These are phyloP conservation scores for Etheostoma perlongum DNA, from an alignment of 2,797 vertebrate genomes.

Conservation along the genomic window DNA sequence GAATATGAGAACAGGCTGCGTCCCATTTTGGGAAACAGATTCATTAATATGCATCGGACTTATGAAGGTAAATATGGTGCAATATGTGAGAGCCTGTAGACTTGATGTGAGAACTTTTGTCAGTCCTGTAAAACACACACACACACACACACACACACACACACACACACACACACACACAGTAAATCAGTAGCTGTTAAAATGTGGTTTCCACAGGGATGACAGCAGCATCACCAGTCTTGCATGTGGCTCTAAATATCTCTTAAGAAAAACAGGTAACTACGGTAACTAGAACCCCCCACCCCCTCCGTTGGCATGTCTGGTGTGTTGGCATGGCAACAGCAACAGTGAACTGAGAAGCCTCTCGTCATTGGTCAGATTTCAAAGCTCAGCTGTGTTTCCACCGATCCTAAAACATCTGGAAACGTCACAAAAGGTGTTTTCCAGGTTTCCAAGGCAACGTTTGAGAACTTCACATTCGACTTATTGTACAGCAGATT, in stretches of 20 bases:
- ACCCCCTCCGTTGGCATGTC: background rate
- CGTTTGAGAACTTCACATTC: background rate
- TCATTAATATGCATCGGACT: too few relatives aligned
- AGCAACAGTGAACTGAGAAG: background rate
- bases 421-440: background rate
- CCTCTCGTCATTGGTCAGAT: background rate
- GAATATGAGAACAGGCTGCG: too few relatives aligned
- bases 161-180: background rate
- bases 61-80: too few relatives aligned
- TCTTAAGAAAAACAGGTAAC: conserved; percentile 42
- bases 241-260: conserved; percentile 6
- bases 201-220: conserved; percentile 56
- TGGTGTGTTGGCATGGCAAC: conserved; percentile 27
- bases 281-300: conserved; percentile 38
- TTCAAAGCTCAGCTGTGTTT: background rate
- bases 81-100: too few relatives aligned
- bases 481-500: background rate
- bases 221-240: conserved; percentile 23
- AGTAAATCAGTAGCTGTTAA: conserved; percentile 31
- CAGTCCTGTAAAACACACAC: too few relatives aligned
- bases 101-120: too few relatives aligned
- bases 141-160: background rate
- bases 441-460: background rate
- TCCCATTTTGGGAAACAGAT: too few relatives aligned
- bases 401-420: background rate